Conservation (phyloP, 2,113 vertebrate species). For the Panthera leo region DNA sequence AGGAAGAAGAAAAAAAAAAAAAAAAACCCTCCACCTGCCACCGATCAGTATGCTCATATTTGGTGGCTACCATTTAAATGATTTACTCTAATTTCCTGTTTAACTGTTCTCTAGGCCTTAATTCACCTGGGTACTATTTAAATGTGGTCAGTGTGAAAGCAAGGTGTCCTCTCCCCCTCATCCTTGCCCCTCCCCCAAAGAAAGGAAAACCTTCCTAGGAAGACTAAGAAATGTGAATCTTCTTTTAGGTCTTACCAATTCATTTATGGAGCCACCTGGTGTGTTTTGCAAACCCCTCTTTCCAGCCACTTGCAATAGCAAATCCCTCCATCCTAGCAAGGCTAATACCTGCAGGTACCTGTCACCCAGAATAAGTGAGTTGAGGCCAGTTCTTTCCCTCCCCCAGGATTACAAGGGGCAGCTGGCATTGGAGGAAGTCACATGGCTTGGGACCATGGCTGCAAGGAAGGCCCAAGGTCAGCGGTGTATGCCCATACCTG, state of each 20-base stretch:
- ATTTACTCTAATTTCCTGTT: slow-evolving; percentile 34
- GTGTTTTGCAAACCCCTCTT: slow-evolving; percentile 78
- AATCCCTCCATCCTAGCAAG: slow-evolving; percentile 85
- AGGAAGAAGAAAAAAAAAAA: not conserved
- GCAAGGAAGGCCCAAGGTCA: not conserved
- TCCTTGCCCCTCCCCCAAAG: not conserved
- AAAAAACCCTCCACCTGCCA: not conserved
- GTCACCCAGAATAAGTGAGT: slow-evolving; percentile 77
- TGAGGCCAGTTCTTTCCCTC: slow-evolving; percentile 83
- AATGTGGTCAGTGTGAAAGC: not conserved
- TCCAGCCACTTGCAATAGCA: slow-evolving; percentile 84
- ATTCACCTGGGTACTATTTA: not conserved
- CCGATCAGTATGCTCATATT: not conserved
- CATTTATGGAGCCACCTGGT: slow-evolving; percentile 77
- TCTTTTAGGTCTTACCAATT: slow-evolving; percentile 76
- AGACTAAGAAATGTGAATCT: slow-evolving; percentile 49
- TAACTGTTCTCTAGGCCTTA: not conserved
- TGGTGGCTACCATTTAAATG: not conserved
- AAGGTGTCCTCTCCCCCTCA: too few species aligned
- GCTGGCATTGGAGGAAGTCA: slow-evolving; percentile 56
- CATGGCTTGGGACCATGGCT: not conserved
- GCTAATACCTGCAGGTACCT: slow-evolving; percentile 79
- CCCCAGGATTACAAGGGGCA: slow-evolving; percentile 64
- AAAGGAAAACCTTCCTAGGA: slow-evolving; percentile 40
- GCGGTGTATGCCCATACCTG: not conserved